Evolutionary conservation across 53 echinoderm and acorn worm genomes (phyloP).

Genomic region (Apostichopus leukothele): DNA sequence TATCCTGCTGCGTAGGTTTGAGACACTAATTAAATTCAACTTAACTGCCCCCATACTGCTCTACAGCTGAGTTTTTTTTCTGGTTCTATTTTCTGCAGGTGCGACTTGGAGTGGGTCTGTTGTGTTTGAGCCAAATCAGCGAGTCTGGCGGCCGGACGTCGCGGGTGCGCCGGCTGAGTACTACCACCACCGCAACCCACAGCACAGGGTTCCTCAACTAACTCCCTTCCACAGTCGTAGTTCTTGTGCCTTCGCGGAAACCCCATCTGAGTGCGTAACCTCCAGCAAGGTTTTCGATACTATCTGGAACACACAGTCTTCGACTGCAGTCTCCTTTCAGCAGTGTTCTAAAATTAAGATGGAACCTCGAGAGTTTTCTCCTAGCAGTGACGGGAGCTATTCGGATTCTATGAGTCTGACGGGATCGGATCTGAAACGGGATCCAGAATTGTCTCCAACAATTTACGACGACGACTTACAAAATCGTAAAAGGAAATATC

Average conservation of each 20-base stretch:
- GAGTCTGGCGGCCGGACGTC: conserved; percentile 45
- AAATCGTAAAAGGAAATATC: conserved; percentile 72
- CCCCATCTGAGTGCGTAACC: not conserved
- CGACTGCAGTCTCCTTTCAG: conserved; percentile 14
- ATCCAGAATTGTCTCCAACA: conserved; percentile 30
- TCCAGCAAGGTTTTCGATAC: not conserved
- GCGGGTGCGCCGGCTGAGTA: conserved; percentile 33
- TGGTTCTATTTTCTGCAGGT: conserved; percentile 47
- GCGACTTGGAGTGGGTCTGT: conserved; percentile 36
- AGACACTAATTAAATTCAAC: conserved; percentile 46
- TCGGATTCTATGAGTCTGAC: conserved; percentile 39
- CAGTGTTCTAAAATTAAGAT: conserved; percentile 59
- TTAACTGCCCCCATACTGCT: conserved; percentile 40
- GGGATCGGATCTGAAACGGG: conserved; percentile 45
- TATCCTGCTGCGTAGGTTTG: conserved; percentile 43
- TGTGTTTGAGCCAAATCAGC: conserved; percentile 37
- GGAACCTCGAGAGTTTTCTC: conserved; percentile 69
- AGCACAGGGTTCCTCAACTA: conserved; percentile 24
- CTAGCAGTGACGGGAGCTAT: conserved; percentile 50
- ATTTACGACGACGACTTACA: conserved; percentile 12
- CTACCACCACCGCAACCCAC: conserved; percentile 36
- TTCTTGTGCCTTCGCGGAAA: conserved; percentile 43
- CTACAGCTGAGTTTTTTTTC: conserved; percentile 3
- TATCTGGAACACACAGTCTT: conserved; percentile 7
- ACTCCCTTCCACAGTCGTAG: conserved; percentile 26